These are phyloP conservation scores for Aurelia sp. DNA, from an alignment of 30 jellyfish, hydroid and myxozoan species.

Conservation along the genomic window DNA sequence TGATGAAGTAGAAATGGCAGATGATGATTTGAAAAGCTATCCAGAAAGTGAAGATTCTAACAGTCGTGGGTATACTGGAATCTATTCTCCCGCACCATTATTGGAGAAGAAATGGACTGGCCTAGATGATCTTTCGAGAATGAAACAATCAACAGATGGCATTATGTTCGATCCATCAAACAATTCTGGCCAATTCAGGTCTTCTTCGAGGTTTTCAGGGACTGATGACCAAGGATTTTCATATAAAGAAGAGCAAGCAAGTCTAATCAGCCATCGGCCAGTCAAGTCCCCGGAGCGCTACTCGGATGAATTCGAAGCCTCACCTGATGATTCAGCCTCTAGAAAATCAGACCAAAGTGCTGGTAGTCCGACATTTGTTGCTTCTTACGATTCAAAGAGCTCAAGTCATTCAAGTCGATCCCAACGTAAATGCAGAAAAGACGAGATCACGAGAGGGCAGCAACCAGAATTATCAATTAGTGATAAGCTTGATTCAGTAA, in stretches of 20 bases:
- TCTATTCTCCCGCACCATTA: slow-evolving; percentile 13
- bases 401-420: not conserved
- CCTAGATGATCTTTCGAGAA: slow-evolving; percentile 37
- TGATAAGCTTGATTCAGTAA: not conserved
- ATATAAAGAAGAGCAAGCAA: not conserved
- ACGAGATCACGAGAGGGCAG: not conserved
- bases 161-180: not conserved
- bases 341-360: not conserved
- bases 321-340: not conserved
- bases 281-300: not conserved
- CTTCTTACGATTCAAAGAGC: not conserved
- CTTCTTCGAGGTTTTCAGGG: not conserved
- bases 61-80: slow-evolving; percentile 24
- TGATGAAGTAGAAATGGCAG: not conserved
- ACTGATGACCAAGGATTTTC: not conserved
- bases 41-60: not conserved
- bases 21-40: not conserved
- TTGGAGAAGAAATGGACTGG: slow-evolving; percentile 52
- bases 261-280: not conserved
- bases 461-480: not conserved
- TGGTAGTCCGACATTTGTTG: not conserved
- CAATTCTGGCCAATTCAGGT: not conserved
- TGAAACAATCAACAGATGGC: slow-evolving; percentile 5
- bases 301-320: not conserved
- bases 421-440: not conserved